Evolutionary conservation across 1,140 invertebrate species (phyloP).

Genomic region (Agrypnia vestita): DNA sequence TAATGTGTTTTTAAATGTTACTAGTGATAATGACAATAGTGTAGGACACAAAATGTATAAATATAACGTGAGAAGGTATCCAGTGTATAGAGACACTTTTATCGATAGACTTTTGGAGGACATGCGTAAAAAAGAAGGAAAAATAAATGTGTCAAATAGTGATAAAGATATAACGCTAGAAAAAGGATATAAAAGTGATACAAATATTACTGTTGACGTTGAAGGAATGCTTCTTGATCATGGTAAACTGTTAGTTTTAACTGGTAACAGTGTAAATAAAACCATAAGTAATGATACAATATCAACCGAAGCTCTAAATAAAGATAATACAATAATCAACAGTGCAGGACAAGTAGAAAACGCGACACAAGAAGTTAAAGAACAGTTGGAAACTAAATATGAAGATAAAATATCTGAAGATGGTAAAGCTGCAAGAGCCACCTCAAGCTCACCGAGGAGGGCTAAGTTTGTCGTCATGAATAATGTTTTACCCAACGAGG

Average conservation of each 20-base stretch:
- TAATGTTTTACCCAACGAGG: constrained; percentile 8
- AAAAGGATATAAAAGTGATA: not conserved
- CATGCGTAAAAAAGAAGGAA: constrained; percentile 16
- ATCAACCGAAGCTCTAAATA: not conserved
- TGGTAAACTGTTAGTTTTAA: constrained; percentile 32
- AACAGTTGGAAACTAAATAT: too few species aligned
- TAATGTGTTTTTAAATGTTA: constrained; percentile 22
- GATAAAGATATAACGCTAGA: too few species aligned
- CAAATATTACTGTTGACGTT: not conserved
- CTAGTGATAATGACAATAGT: constrained; percentile 16
- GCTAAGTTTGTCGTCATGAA: not conserved
- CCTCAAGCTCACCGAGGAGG: not conserved
- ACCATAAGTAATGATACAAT: not conserved
- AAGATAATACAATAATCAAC: not conserved
- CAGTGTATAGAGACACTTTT: constrained; percentile 38
- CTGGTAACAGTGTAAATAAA: not conserved
- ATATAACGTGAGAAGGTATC: not conserved
- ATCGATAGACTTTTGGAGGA: constrained; percentile 43
- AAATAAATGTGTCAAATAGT: not conserved
- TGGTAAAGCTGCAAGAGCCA: not conserved
- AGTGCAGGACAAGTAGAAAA: not conserved
- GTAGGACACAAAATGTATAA: not conserved
- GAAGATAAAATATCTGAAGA: not conserved
- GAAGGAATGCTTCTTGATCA: constrained; percentile 27
- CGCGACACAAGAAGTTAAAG: too few species aligned